Conservation (phyloP, 1,140 invertebrate genomes). For the Atopsyche davidsoni region DNA sequence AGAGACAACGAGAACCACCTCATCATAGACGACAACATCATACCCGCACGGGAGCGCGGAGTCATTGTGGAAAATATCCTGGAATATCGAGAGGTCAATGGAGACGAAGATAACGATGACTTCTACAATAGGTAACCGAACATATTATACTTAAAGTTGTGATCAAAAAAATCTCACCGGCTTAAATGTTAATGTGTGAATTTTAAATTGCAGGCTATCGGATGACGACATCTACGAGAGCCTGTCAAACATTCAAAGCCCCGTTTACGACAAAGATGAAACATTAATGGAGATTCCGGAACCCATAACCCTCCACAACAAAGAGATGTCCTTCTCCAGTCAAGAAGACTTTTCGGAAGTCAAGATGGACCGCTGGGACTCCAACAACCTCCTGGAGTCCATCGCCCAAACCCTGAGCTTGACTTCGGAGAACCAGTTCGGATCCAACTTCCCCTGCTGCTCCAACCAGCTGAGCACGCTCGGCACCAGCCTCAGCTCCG, state of each 20-base stretch:
- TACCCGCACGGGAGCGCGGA: neutral
- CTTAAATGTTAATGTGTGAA: neutral
- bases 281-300: too few relatives aligned
- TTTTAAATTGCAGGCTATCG: neutral
- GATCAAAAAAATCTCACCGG: neutral
- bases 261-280: too few relatives aligned
- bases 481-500: neutral
- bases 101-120: conserved; percentile 17
- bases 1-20: conserved; percentile 21
- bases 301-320: too few relatives aligned
- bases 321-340: too few relatives aligned
- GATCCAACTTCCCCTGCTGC: neutral
- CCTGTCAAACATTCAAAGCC: too few relatives aligned
- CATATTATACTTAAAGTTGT: neutral
- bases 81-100: conserved; percentile 15
- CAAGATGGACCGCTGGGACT: conserved; percentile 4
- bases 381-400: conserved; percentile 10
- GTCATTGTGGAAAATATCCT: conserved; percentile 13
- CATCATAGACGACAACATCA: neutral
- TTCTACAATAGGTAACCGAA: neutral
- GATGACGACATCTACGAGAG: too few relatives aligned
- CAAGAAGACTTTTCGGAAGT: too few relatives aligned
- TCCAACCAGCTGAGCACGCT: conserved; percentile 1
- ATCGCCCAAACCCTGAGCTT: conserved; percentile 8
- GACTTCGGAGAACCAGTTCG: conserved; percentile 1